These are phyloP conservation scores for Mylabris sibirica DNA, from an alignment of 2,888 invertebrate species.

Conservation along the genomic window DNA sequence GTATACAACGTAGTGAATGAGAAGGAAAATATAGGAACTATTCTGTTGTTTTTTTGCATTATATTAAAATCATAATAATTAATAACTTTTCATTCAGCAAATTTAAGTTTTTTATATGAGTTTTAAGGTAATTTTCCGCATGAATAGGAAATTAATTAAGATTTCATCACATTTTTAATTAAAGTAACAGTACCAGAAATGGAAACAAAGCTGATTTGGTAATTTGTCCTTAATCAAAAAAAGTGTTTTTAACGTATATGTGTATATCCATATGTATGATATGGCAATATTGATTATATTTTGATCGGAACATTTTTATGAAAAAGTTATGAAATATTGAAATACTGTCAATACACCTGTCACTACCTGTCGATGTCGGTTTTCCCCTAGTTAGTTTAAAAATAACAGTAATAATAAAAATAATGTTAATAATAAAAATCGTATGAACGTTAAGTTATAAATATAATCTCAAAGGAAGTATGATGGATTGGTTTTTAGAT, in stretches of 20 bases:
- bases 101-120: background rate
- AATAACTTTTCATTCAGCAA: background rate
- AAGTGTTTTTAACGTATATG: no score
- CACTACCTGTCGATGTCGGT: conserved; percentile 1
- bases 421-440: background rate
- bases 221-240: no score
- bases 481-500: background rate
- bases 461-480: background rate
- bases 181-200: background rate
- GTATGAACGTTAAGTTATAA: background rate
- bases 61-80: background rate
- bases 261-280: no score
- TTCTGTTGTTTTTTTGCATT: background rate
- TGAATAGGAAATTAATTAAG: background rate
- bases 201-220: no score
- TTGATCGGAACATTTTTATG: background rate
- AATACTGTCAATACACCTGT: conserved; percentile 2
- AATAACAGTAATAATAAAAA: background rate
- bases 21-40: background rate
- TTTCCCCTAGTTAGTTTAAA: background rate
- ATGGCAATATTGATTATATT: background rate
- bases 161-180: background rate
- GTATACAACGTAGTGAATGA: background rate
- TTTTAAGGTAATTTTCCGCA: background rate
- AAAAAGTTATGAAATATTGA: conserved; percentile 1